Base-by-base conservation (phyloP, 2,797 vertebrate genomes). In the Xenentodon cancila region DNA sequence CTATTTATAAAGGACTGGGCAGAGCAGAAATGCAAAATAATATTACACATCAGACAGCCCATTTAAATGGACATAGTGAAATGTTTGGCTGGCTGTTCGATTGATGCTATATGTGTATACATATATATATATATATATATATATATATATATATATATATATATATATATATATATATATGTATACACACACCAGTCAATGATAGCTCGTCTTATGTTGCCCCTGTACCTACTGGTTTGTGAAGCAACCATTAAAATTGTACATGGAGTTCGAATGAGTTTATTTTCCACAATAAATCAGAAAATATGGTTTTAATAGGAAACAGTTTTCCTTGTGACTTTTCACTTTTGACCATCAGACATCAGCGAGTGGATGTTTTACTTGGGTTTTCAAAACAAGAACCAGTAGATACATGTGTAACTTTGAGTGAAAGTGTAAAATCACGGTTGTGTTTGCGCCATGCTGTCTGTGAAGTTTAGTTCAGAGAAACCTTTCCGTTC, bases 141-240 rank as follows among this genome's bases (percentile, higher is more conserved):
- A 25, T 37, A 11, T n/a, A n/a, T n/a, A n/a, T n/a, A n/a, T 64
- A 55, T 27, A 27, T 19, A n/a, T 49, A 25, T 37, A 11, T n/a
- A n/a, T n/a, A n/a, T n/a, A n/a, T 64, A 55, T 27, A 27, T 19
- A n/a, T 49, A 25, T 37, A 11, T n/a, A n/a, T n/a, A n/a, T n/a
- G n/a, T 64, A 55, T 27, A 27, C 30, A n/a, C 25, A 25, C n/a
- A n/a, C n/a, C n/a, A 75, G 47, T 53, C 18, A 20, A 30, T 64
- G 52, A 53, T 64, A 60, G 72, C 55, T 48, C 70, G 43, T 69
- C 34, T 56, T 75, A 37, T 18, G 54, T 64, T 71, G 53, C 65
- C 84, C 84, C 71, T 90, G 91, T 92, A 90, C 90, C 91, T 93
- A 90, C 90, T 93, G 91, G 90, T 93, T 89, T 92, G 89, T 87